Percentiles rank a stretch among this genome's conserved stretches.
Evolutionary conservation across 1,140 invertebrate genomes (phyloP).

Genomic region (Euwallacea fornicatus): DNA sequence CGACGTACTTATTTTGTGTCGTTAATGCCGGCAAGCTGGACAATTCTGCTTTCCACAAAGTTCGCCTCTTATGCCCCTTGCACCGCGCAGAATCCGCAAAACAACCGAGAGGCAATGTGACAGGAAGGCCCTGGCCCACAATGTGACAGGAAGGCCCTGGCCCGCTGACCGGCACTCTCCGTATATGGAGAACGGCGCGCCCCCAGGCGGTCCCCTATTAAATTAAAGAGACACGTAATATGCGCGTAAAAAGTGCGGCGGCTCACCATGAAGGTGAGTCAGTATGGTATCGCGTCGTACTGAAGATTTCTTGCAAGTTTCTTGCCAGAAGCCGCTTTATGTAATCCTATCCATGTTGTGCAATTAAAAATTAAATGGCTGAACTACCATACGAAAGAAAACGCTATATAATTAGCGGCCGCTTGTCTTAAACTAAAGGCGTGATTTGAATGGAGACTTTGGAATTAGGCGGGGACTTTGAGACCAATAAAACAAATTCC

Average conservation of each 20-base stretch:
- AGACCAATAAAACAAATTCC: no score
- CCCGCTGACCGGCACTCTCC: conserved; percentile 24
- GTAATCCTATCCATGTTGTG: neutral
- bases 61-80: neutral
- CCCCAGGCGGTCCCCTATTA: conserved; percentile 26
- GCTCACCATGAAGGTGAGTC: conserved; percentile 18
- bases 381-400: no score
- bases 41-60: neutral
- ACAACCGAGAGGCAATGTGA: no score
- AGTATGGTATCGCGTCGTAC: neutral
- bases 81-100: neutral
- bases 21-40: neutral
- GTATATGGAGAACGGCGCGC: conserved; percentile 2
- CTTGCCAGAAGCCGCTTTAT: neutral
- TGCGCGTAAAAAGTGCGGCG: conserved; percentile 12
- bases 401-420: no score
- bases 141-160: conserved; percentile 17
- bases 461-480: no score
- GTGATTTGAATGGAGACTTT: no score
- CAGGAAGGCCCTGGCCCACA: neutral
- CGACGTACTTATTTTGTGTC: neutral
- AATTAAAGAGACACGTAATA: conserved; percentile 15
- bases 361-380: no score
- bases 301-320: neutral
- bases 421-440: no score